Evolutionary conservation across 2,888 invertebrate genomes (phyloP).

Genomic region (Pycnomerus fuliginosus): DNA sequence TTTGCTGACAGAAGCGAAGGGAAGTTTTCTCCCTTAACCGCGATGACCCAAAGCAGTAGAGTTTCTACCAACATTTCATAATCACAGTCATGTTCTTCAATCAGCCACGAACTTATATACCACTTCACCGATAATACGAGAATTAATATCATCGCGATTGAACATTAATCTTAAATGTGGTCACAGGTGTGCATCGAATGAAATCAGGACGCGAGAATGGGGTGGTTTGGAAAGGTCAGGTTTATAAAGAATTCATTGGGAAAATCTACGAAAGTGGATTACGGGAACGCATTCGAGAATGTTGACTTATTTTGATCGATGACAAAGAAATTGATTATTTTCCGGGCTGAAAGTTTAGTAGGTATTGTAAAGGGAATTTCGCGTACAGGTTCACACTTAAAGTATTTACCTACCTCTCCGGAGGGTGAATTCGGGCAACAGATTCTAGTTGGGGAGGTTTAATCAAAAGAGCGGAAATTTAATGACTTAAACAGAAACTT

Average conservation of each 20-base stretch:
- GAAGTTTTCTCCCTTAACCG: slow-evolving; percentile 58
- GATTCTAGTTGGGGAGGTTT: no score
- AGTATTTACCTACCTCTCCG: no score
- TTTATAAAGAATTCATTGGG: slow-evolving; percentile 30
- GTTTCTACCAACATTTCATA: slow-evolving; percentile 19
- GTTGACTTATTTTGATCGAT: slow-evolving; percentile 29
- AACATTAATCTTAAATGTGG: slow-evolving; percentile 25
- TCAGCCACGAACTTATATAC: no score
- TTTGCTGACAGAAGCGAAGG: slow-evolving; percentile 73
- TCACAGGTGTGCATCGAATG: slow-evolving; percentile 23
- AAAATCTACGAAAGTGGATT: slow-evolving; percentile 19
- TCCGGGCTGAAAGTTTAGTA: no score
- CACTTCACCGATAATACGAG: no score
- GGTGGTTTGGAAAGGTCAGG: slow-evolving; percentile 27
- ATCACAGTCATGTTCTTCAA: neutral
- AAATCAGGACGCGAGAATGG: slow-evolving; percentile 10
- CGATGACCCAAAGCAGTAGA: neutral
- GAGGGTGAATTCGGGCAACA: no score
- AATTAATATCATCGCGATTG: slow-evolving; percentile 32
- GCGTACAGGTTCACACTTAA: no score
- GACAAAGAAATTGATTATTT: no score
- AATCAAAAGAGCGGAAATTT: no score
- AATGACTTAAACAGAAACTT: no score
- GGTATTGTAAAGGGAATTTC: no score
- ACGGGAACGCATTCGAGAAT: slow-evolving; percentile 14